Evolutionary conservation across 2,113 vertebrate genomes (phyloP).

Genomic region (Platichthys stellatus): DNA sequence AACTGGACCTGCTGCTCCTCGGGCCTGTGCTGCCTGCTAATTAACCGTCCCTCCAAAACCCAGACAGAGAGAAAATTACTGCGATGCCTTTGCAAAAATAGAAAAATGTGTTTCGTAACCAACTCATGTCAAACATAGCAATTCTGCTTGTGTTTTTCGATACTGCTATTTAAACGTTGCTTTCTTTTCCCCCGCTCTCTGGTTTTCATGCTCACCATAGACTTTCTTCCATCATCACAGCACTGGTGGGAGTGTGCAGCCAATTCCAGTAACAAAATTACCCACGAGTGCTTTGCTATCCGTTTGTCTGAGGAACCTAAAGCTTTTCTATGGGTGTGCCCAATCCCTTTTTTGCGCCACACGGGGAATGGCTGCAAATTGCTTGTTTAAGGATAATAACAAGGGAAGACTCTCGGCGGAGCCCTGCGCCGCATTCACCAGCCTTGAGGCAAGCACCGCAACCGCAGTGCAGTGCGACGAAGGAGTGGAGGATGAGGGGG

Average conservation of each 20-base stretch:
- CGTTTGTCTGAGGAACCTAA: constrained; percentile 56
- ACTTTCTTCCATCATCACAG: constrained; percentile 50
- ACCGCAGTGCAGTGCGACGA: constrained; percentile 66
- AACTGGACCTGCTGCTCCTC: constrained; percentile 24
- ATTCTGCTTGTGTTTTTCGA: constrained; percentile 39
- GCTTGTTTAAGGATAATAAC: constrained; percentile 83
- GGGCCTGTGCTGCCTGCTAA: constrained; percentile 48
- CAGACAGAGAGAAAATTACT: constrained; percentile 56
- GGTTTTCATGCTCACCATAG: constrained; percentile 47
- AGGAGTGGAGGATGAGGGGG: constrained; percentile 32
- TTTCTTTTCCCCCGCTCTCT: constrained; percentile 35
- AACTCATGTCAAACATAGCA: constrained; percentile 57
- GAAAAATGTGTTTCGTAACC: constrained; percentile 63
- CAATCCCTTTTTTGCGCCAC: constrained; percentile 64
- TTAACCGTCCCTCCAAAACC: constrained; percentile 44
- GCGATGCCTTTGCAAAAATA: constrained; percentile 54
- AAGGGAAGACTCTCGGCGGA: constrained; percentile 73
- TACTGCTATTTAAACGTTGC: constrained; percentile 57
- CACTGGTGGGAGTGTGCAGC: constrained; percentile 20
- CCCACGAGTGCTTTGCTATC: constrained; percentile 41
- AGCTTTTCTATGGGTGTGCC: constrained; percentile 74
- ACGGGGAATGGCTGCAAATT: constrained; percentile 72
- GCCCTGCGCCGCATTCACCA: constrained; percentile 65
- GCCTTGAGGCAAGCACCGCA: constrained; percentile 66
- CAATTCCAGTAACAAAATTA: constrained; percentile 56